Base-by-base conservation (phyloP, 2,113 vertebrate genomes). In the Climacteris rufus region DNA sequence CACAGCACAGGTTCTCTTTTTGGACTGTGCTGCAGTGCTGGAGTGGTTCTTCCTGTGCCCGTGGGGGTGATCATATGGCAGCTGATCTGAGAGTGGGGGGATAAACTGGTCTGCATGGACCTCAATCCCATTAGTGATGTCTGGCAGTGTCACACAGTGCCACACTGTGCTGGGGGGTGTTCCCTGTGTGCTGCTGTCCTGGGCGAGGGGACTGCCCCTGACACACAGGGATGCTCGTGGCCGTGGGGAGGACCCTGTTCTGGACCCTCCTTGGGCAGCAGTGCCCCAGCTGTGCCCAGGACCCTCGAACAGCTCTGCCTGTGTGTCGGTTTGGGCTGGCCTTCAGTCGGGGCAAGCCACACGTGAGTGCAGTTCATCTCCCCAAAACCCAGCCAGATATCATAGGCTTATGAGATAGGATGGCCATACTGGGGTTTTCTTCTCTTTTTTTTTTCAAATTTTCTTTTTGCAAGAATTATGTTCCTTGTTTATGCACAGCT, bases 71-170 rank as follows among this genome's bases (percentile, higher is more conserved):
- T 84, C 61, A 94, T 94, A 93, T 63, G 89, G 93, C 80, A 90
- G 70, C 72, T 93, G 83, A 89, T 35, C 37, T 28, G 75, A 82
- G 52, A 37, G 12, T 52, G 39, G 50, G 53, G 94, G 86, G 78
- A 87, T 95, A 37, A 87, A 63, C 64, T 47, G 42, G 85, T 80
- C 69, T 84, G 53, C 87, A 71, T 40, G 60, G 86, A 15, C 13
- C 70, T 70, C 93, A 97, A 74, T 97, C 94, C 90, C 90, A 15
- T 97, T 97, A 94, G 35, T 66, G 95, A 89, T 24, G 74, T 52
- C 59, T 95, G 78, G 66, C 85, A 90, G 88, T 79, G 45, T 17
- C 52, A 47, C 71, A 59, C 11, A 8, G 42, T 88, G 63, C 61
- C 72, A 40, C 57, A 10, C 14, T 1, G 22, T 4, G 44, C 37